Conservation (phyloP, 2,113 vertebrate species). For the Scophthalmus maximus region DNA sequence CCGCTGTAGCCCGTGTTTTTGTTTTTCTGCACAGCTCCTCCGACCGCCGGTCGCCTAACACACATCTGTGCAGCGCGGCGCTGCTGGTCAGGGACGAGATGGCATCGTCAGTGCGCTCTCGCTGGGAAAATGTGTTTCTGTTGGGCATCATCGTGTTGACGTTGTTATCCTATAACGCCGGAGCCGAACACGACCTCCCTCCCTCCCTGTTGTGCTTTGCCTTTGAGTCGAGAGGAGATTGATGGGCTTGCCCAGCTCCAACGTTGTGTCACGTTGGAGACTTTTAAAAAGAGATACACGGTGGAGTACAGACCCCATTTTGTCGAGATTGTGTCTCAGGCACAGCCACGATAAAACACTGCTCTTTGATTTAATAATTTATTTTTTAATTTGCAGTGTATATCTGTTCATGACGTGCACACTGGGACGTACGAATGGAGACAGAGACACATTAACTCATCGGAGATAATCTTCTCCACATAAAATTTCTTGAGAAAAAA, state of each 20-base stretch:
- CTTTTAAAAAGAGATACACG: conserved; percentile 34
- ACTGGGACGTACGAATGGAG: neutral
- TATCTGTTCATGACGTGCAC: neutral
- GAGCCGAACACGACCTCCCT: conserved; percentile 49
- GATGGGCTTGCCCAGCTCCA: conserved; percentile 62
- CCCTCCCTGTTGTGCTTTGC: conserved; percentile 24
- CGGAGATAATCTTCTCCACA: neutral
- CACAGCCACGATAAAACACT: neutral
- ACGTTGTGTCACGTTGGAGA: conserved; percentile 34
- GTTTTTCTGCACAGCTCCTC: conserved; percentile 82
- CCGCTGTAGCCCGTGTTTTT: conserved; percentile 80
- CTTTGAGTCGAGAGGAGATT: conserved; percentile 35
- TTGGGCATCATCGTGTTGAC: conserved; percentile 75
- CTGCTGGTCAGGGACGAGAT: conserved; percentile 72
- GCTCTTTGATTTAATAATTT: neutral
- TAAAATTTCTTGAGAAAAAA: too few relatives aligned
- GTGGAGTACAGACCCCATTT: conserved; percentile 54
- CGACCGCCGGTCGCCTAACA: conserved; percentile 79
- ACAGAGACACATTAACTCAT: neutral
- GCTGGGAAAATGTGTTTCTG: conserved; percentile 64
- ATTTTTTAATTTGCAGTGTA: too few relatives aligned
- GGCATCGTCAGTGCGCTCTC: conserved; percentile 66
- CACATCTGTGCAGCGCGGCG: too few relatives aligned
- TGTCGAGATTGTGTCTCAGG: conserved; percentile 34
- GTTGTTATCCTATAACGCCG: conserved; percentile 65